Conservation (phyloP, 2,113 vertebrate species). For the Mustela nigripes region DNA sequence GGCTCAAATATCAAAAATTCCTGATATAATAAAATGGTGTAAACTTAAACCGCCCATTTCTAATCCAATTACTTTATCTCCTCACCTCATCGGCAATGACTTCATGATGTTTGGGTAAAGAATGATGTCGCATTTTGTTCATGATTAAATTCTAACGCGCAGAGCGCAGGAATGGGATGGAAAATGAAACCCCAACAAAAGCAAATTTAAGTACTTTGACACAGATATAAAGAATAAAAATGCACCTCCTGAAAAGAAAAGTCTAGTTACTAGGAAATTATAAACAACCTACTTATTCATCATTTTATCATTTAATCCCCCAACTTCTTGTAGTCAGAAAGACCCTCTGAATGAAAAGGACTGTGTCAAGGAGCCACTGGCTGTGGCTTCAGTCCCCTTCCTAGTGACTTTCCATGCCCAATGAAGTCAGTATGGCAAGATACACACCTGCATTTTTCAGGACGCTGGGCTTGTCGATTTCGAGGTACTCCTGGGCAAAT, state of each 20-base stretch:
- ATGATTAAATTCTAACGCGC: constrained; percentile 58
- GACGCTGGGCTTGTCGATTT: neutral
- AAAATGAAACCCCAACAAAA: constrained; percentile 51
- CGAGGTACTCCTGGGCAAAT: neutral
- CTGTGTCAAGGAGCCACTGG: neutral
- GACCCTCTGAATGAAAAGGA: neutral
- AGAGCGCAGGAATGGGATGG: neutral
- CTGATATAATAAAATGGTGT: constrained; percentile 84
- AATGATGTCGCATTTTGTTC: constrained; percentile 65
- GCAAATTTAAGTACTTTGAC: constrained; percentile 32
- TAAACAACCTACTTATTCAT: neutral
- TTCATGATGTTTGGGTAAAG: constrained; percentile 75
- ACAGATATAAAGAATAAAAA: neutral
- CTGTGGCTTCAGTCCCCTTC: neutral
- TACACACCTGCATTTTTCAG: neutral
- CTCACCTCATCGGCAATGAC: constrained; percentile 79
- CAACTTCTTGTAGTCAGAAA: neutral
- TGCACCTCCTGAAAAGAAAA: constrained; percentile 14
- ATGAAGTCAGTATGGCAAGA: neutral
- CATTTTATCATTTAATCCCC: constrained; percentile 3
- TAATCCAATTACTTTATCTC: constrained; percentile 84
- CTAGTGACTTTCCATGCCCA: neutral
- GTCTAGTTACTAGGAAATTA: neutral
- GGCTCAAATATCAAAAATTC: constrained; percentile 83
- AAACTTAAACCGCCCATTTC: constrained; percentile 82